Base-by-base conservation (phyloP, 2,113 vertebrate species). In the Stegostoma tigrinum region DNA sequence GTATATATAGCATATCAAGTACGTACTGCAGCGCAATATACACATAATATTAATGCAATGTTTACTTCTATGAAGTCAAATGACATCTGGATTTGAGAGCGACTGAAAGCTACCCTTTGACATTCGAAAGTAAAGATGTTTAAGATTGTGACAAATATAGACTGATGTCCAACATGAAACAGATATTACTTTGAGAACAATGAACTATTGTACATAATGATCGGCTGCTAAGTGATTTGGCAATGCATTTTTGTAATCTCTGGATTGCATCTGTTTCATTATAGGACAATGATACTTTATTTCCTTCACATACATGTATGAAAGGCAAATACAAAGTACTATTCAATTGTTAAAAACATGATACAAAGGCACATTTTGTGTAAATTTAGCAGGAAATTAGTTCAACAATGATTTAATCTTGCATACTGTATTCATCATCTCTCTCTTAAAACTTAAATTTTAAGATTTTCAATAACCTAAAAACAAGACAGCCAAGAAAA, bases 11-110 rank as follows among this genome's bases (percentile, higher is more conserved):
- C 1, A 38, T 15, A 93, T 64, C 24, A 91, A 48, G 45, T 78
- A 78, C n/a, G 34, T 61, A n/a, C 30, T 30, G n/a, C 5, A 19
- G 17, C 19, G 55, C 15, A 91, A 19, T 21, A 66, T 91, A 64
- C 19, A 61, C 24, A 55, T 10, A 61, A 55, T 90, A 30, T 30
- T 55, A 55, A 3, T 30, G 52, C 61, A 90, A 52, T 67, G 96
- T 96, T 96, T 96, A 85, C 96, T 96, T 96, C 90, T 64, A 48
- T 15, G 48, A 96, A 15, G 30, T 96, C 96, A 95, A 93, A 17
- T n/a, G 78, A 90, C 61, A 96, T 52, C 27, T 27, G 38, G 24
- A 95, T 75, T 52, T 75, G 7, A 3, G 19, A 15, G 68, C 52
- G 67, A 72, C 67, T 27, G 42, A 95, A 72, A 95, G 42, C 80